Conservation (phyloP, 2,888 invertebrate genomes). For the Patella caerulea region DNA sequence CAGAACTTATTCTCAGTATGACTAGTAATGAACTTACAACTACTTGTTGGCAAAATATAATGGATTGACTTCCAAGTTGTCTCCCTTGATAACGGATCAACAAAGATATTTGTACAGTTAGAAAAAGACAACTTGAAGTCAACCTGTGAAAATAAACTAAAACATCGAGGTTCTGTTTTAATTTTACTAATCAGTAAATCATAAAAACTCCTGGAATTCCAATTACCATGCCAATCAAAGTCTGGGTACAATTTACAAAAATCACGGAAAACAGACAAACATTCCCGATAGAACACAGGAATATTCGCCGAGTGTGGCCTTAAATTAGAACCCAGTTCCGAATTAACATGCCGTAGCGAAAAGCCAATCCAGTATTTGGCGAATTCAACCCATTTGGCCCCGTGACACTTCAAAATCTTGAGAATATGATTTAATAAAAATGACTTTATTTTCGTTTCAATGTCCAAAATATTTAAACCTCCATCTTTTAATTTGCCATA, state of each 20-base stretch:
- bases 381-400: constrained; percentile 30
- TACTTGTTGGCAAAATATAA: neutral
- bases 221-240: neutral
- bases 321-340: constrained; percentile 18
- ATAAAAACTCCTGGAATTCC: constrained; percentile 6
- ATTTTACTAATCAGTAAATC: constrained; percentile 5
- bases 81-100: neutral
- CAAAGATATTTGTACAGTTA: neutral
- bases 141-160: neutral
- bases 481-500: constrained; percentile 25
- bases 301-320: constrained; percentile 29
- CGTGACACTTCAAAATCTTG: constrained; percentile 16
- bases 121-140: neutral
- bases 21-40: neutral
- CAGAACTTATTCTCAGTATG: neutral
- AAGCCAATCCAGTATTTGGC: constrained; percentile 35
- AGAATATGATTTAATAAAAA: constrained; percentile 25
- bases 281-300: constrained; percentile 16
- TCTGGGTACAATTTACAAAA: neutral
- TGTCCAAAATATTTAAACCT: constrained; percentile 27
- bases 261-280: neutral
- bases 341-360: constrained; percentile 14
- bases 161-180: constrained; percentile 2
- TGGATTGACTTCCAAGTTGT: neutral
- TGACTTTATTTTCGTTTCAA: constrained; percentile 24